phyloP scores from a whole-genome alignment of 2,888 invertebrate species.

The Sympetrum striolatum region DNA sequence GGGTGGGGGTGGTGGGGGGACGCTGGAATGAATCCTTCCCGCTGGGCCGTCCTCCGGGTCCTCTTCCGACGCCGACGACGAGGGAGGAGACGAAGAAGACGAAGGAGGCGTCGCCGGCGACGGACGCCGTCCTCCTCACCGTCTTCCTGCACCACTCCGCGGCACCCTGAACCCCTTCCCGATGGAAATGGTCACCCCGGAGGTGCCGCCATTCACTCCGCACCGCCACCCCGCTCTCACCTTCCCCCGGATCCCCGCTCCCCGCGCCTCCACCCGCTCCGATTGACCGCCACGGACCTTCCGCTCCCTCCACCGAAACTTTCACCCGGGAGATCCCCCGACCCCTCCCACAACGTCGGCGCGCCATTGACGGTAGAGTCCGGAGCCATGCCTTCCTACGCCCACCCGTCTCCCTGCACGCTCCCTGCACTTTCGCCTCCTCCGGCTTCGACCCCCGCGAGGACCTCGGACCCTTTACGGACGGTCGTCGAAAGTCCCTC shows the following conservation, averaged over 20 bases:
- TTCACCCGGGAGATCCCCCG: constrained; percentile 21
- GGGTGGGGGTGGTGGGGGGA: background rate
- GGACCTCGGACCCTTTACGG: background rate
- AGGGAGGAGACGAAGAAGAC: background rate
- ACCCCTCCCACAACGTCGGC: background rate
- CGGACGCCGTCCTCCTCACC: background rate
- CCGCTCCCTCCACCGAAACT: background rate
- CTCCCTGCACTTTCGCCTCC: background rate
- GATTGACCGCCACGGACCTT: constrained; percentile 11
- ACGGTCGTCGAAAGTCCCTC: background rate
- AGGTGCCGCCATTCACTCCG: constrained; percentile 12
- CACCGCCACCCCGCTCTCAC: background rate
- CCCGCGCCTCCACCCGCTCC: background rate
- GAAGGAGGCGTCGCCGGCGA: background rate
- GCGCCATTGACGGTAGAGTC: constrained; percentile 36
- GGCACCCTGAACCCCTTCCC: background rate
- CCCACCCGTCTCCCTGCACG: background rate
- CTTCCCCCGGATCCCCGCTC: background rate
- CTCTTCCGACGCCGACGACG: constrained; percentile 16
- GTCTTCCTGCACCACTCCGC: background rate
- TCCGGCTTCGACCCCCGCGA: background rate
- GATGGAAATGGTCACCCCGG: constrained; percentile 1
- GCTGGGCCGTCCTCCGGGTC: constrained; percentile 28
- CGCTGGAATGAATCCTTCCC: background rate
- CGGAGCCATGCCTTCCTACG: constrained; percentile 3